phyloP scores from a whole-genome alignment of 2,113 vertebrate species.

The Spea bombifrons region DNA sequence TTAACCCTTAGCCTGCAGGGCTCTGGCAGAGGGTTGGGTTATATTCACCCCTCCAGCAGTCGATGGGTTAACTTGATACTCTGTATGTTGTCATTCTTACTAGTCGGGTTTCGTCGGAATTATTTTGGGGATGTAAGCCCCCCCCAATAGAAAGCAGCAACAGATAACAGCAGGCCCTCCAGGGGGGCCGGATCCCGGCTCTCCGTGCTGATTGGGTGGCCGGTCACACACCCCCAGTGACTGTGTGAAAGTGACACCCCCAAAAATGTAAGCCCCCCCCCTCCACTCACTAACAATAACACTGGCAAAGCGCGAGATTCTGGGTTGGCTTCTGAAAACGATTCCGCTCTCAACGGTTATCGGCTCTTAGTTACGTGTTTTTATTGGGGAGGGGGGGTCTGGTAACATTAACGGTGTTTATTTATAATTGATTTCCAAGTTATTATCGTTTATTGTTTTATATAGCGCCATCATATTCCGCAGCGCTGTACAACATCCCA shows the following conservation, averaged over 20 bases:
- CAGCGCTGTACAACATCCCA: neutral
- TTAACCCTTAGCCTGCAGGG: too few relatives aligned
- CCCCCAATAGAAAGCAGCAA: neutral
- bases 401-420: too few relatives aligned
- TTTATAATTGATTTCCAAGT: neutral
- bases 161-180: neutral
- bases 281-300: slow-evolving; percentile 10
- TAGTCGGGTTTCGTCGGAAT: neutral
- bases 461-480: too few relatives aligned
- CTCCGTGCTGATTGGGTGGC: neutral
- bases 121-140: neutral
- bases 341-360: too few relatives aligned
- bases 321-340: too few relatives aligned
- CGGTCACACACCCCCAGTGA: neutral
- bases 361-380: too few relatives aligned
- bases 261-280: neutral
- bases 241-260: neutral
- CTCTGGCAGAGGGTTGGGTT: too few relatives aligned
- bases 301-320: neutral
- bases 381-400: too few relatives aligned
- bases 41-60: too few relatives aligned
- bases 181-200: neutral
- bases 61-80: too few relatives aligned
- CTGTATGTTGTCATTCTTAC: neutral
- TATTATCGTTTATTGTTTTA: too few relatives aligned